phyloP scores from a whole-genome alignment of 2,888 invertebrate species.

The Spodoptera picta region DNA sequence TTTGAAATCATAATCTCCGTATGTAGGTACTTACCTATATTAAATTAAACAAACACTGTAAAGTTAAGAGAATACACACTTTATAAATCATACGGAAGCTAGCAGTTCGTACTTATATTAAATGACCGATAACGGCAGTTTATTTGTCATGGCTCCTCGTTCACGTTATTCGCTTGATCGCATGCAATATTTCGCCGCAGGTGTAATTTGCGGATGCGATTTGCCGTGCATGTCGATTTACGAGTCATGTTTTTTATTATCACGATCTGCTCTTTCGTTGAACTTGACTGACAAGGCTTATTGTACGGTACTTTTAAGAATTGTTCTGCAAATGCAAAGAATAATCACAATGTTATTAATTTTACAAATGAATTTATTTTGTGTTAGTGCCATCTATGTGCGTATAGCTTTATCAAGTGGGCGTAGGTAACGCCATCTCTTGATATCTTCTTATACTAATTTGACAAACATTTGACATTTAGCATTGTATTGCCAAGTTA shows the following conservation, averaged over 20 bases:
- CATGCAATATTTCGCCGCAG: constrained; percentile 44
- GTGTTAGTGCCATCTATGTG: no score
- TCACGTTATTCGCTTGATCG: constrained; percentile 40
- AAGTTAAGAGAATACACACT: background rate
- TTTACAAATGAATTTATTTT: no score
- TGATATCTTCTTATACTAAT: background rate
- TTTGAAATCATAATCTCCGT: constrained; percentile 1
- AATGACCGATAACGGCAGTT: constrained; percentile 38
- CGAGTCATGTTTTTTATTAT: constrained; percentile 7
- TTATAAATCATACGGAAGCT: constrained; percentile 12
- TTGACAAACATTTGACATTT: constrained; percentile 32
- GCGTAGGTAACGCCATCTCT: constrained; percentile 11
- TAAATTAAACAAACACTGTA: background rate
- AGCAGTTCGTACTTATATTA: constrained; percentile 21
- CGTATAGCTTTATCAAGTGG: no score
- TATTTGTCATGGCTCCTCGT: constrained; percentile 43
- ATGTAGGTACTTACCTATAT: background rate
- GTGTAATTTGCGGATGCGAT: constrained; percentile 38
- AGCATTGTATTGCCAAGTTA: background rate
- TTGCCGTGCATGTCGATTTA: constrained; percentile 28
- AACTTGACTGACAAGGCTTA: no score
- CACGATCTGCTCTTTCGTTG: no score
- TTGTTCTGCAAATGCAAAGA: no score
- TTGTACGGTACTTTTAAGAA: no score
- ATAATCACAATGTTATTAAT: no score